Percentiles rank a stretch among this genome's conserved stretches.
These are phyloP conservation scores for Hippocampus comes DNA, from an alignment of 2,113 vertebrate genomes.

Conservation along the genomic window DNA sequence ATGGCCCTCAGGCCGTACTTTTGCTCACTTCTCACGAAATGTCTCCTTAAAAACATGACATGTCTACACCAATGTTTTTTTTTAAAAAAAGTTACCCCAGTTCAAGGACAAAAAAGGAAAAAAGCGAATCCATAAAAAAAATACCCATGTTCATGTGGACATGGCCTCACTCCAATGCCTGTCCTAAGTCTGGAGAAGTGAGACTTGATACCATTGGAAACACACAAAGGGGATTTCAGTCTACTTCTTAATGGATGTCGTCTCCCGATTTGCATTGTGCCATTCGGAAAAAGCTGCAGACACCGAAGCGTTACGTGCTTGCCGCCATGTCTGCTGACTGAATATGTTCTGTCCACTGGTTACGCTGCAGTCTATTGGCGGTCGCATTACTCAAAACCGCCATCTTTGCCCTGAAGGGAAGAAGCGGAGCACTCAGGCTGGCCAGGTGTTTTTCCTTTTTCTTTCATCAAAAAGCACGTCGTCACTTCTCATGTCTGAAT, in stretches of 20 bases:
- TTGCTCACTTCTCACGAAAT: no score
- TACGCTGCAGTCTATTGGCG: slow-evolving; percentile 49
- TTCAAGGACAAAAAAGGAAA: not conserved
- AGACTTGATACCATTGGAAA: not conserved
- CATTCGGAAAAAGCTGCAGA: slow-evolving; percentile 12
- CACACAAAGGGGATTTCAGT: not conserved
- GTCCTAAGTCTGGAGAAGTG: not conserved
- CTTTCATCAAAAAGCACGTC: slow-evolving; percentile 34
- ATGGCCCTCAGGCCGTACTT: no score
- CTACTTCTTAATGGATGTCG: not conserved
- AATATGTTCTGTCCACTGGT: slow-evolving; percentile 54
- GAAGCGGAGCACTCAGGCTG: slow-evolving; percentile 38
- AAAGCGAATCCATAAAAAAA: not conserved
- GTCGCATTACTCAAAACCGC: slow-evolving; percentile 58
- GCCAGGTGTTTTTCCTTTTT: slow-evolving; percentile 44
- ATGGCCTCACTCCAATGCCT: not conserved
- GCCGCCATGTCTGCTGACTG: slow-evolving; percentile 43
- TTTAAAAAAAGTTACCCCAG: not conserved
- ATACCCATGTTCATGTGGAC: not conserved
- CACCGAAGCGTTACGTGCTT: slow-evolving; percentile 29
- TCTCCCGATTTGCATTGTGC: slow-evolving; percentile 6
- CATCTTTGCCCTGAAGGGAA: slow-evolving; percentile 42
- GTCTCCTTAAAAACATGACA: no score
- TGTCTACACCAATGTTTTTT: not conserved
- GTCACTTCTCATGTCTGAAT: slow-evolving; percentile 36